phyloP scores from a whole-genome alignment of 2,888 invertebrate genomes.

The Trissolcus brochymenae region DNA sequence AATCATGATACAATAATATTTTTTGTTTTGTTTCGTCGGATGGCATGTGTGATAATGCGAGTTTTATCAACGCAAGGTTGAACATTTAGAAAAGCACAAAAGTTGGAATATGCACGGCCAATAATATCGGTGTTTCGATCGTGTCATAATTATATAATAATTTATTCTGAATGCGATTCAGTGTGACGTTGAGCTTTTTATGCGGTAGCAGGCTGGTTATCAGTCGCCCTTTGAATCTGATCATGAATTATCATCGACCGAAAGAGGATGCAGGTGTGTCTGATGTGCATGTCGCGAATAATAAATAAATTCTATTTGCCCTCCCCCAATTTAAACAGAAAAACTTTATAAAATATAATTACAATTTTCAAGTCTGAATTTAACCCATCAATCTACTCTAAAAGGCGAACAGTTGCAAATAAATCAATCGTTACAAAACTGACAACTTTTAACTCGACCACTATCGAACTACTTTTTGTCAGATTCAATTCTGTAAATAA shows the following conservation, averaged over 20 bases:
- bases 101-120: neutral
- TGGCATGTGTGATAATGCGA: too few relatives aligned
- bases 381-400: neutral
- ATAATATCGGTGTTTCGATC: slow-evolving; percentile 24
- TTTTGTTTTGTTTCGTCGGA: neutral
- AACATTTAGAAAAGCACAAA: neutral
- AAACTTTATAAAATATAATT: slow-evolving; percentile 2
- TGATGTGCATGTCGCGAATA: slow-evolving; percentile 62
- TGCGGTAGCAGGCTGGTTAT: slow-evolving; percentile 50
- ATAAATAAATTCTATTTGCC: slow-evolving; percentile 66
- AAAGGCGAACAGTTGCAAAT: neutral
- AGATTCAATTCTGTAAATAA: slow-evolving; percentile 44
- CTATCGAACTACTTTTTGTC: slow-evolving; percentile 38
- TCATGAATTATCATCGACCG: slow-evolving; percentile 65
- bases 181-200: slow-evolving; percentile 37
- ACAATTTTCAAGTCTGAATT: neutral
- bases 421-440: neutral
- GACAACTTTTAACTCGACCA: slow-evolving; percentile 3
- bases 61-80: too few relatives aligned
- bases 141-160: slow-evolving; percentile 34
- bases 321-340: slow-evolving; percentile 60
- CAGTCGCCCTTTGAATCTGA: slow-evolving; percentile 61
- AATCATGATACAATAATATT: neutral
- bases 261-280: slow-evolving; percentile 63
- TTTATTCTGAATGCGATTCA: slow-evolving; percentile 34